A percentile compares a stretch with the other conserved stretches of the same genome.
Evolutionary conservation across 2,797 vertebrate species (phyloP).

Genomic region (Phrynocephalus forsythii): DNA sequence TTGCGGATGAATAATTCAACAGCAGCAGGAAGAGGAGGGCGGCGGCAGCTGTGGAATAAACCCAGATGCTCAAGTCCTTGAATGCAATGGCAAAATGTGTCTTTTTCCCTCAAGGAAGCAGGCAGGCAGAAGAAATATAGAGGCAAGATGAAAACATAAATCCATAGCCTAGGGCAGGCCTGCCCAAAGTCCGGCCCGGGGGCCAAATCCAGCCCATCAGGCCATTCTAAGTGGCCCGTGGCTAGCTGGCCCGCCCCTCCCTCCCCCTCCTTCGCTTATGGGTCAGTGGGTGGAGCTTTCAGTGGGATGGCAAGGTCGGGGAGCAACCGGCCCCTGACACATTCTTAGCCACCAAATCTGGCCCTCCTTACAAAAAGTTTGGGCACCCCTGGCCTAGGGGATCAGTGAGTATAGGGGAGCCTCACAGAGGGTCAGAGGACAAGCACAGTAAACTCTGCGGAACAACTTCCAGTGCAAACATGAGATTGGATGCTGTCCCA

Average conservation of each 20-base stretch:
- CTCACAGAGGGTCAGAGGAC: not conserved
- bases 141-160: conserved; percentile 4
- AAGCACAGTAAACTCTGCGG: not conserved
- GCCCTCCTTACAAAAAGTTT: too few species aligned
- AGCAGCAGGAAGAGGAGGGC: not conserved
- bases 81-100: conserved; percentile 17
- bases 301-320: too few species aligned
- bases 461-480: not conserved
- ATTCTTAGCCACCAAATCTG: too few species aligned
- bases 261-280: too few species aligned
- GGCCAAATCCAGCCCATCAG: too few species aligned
- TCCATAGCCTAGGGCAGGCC: not conserved
- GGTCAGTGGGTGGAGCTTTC: too few species aligned
- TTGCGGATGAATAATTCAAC: conserved; percentile 48
- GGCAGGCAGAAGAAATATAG: not conserved
- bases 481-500: too few species aligned
- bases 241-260: too few species aligned
- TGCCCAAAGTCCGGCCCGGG: too few species aligned
- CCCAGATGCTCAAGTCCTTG: conserved; percentile 27
- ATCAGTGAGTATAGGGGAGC: not conserved
- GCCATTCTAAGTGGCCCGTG: too few species aligned
- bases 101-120: conserved; percentile 15
- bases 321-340: too few species aligned
- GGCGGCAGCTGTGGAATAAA: conserved; percentile 35
- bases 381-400: not conserved